Evolutionary conservation across 2,888 invertebrate species (phyloP).

Genomic region (Hypolimnas misippus): DNA sequence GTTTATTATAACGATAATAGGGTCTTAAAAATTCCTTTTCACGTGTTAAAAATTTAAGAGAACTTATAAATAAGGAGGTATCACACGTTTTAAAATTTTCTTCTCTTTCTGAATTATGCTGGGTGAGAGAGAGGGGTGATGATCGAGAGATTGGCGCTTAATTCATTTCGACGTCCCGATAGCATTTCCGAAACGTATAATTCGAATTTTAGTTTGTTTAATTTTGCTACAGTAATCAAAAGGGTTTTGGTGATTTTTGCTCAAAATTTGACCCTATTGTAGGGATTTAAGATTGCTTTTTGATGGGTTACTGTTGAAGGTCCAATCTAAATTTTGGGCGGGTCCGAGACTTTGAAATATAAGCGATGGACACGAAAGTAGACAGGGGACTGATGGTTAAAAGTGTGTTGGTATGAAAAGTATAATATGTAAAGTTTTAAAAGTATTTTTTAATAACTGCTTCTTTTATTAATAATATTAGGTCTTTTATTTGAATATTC

Average conservation of each 20-base stretch:
- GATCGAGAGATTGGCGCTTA: conserved; percentile 44
- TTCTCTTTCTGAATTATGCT: conserved; percentile 16
- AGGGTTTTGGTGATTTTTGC: conserved; percentile 26
- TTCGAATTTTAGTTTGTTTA: conserved; percentile 49
- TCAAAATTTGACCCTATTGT: conserved; percentile 47
- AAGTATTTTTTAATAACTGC: neutral
- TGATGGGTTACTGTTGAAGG: conserved; percentile 42
- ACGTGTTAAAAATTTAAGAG: conserved; percentile 18
- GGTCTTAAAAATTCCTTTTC: conserved; percentile 21
- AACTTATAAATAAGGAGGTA: conserved; percentile 24
- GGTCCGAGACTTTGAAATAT: conserved; percentile 63
- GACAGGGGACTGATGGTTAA: conserved; percentile 46
- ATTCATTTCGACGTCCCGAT: conserved; percentile 49
- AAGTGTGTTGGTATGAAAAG: neutral
- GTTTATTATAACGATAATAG: conserved; percentile 38
- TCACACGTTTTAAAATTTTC: neutral
- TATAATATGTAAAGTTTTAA: neutral
- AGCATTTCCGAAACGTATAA: conserved; percentile 46
- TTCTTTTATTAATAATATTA: too few relatives aligned
- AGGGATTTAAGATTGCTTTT: conserved; percentile 41
- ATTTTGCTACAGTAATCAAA: conserved; percentile 48
- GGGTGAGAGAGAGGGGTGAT: conserved; percentile 29
- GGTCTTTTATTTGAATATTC: too few relatives aligned
- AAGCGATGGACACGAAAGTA: conserved; percentile 62
- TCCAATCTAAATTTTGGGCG: conserved; percentile 75